phyloP scores from a whole-genome alignment of 2,797 vertebrate species.

The Psittacula echo region DNA sequence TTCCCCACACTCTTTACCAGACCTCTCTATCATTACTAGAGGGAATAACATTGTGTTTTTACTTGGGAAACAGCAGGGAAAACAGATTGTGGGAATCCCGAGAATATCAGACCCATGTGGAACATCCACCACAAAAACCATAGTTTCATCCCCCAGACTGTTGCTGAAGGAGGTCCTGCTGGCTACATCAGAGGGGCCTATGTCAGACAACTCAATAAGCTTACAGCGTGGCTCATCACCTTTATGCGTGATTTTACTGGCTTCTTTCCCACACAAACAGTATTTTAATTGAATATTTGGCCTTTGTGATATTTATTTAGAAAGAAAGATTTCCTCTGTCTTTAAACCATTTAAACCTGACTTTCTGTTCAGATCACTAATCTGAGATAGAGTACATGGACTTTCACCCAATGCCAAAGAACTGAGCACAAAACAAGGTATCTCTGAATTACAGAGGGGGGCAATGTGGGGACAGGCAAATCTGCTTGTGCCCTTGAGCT shows the following conservation, averaged over 20 bases:
- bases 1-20: not conserved
- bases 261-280: conserved; percentile 30
- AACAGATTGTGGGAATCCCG: not conserved
- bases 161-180: not conserved
- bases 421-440: not conserved
- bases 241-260: conserved; percentile 3
- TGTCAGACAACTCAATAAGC: not conserved
- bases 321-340: conserved; percentile 39
- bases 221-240: not conserved
- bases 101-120: not conserved
- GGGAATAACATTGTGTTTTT: not conserved
- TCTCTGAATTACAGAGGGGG: not conserved
- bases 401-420: conserved; percentile 9
- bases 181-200: not conserved
- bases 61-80: not conserved
- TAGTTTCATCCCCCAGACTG: not conserved
- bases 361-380: conserved; percentile 22
- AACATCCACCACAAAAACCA: not conserved
- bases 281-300: conserved; percentile 23
- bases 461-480: not conserved
- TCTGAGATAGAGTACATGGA: not conserved
- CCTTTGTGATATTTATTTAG: conserved; percentile 41
- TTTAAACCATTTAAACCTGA: conserved; percentile 46
- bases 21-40: not conserved
- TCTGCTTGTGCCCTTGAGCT: not conserved